Evolutionary conservation across 2,797 vertebrate genomes (phyloP).

Genomic region (Enteromius radiatus): DNA sequence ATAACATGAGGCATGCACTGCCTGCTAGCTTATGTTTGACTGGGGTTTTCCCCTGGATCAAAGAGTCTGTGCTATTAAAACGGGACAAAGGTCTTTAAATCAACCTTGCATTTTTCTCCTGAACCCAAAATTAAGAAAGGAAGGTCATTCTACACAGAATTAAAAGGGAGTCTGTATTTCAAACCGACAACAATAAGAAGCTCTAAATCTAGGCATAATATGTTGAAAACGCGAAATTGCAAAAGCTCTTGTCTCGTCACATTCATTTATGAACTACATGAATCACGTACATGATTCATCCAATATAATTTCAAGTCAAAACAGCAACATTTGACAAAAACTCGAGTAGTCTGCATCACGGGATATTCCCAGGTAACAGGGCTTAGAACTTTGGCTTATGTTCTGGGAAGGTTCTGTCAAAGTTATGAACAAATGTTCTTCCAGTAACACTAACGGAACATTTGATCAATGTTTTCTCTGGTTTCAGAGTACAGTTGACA

Average conservation of each 20-base stretch:
- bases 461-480: background rate
- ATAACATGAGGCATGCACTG: background rate
- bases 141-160: background rate
- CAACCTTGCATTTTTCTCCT: background rate
- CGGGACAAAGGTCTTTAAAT: background rate
- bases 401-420: background rate
- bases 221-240: background rate
- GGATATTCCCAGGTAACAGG: background rate
- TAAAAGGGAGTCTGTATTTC: background rate
- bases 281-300: background rate
- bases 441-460: background rate
- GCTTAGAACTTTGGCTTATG: background rate
- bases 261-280: background rate
- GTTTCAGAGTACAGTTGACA: background rate
- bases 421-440: background rate
- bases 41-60: background rate
- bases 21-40: background rate
- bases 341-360: background rate
- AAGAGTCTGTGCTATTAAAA: slow-evolving; percentile 14
- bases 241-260: background rate
- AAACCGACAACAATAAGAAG: background rate
- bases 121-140: background rate
- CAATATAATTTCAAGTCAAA: background rate
- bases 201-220: background rate
- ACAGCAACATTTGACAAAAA: background rate